Evolutionary conservation across 2,113 vertebrate species (phyloP).

Genomic region (Macaca mulatta): DNA sequence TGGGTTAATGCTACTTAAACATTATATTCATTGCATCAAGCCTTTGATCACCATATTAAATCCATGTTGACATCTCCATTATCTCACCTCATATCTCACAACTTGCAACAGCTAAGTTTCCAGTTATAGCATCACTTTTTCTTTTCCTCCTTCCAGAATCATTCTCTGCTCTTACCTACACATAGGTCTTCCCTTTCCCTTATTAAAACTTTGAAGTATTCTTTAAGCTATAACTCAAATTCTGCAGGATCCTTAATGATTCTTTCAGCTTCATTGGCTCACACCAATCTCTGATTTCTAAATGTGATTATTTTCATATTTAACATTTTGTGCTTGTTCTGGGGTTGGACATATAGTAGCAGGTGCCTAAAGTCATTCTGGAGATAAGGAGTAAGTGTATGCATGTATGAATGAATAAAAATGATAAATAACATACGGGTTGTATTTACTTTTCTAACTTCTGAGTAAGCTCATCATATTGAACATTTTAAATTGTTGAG

Average conservation of each 20-base stretch:
- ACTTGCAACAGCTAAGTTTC: background rate
- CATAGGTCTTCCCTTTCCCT: background rate
- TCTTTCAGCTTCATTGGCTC: background rate
- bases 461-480: background rate
- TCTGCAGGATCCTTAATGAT: background rate
- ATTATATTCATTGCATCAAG: background rate
- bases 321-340: background rate
- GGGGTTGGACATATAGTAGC: background rate
- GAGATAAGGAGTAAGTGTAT: background rate
- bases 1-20: background rate
- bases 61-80: background rate
- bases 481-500: background rate
- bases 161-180: background rate
- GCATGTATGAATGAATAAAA: background rate
- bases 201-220: background rate
- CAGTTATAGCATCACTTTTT: background rate
- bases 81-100: background rate
- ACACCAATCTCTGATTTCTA: background rate
- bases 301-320: background rate
- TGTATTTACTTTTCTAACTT: background rate
- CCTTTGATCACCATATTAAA: background rate
- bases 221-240: background rate
- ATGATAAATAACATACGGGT: background rate
- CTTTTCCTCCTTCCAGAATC: background rate
- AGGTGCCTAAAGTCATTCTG: background rate